Conservation (phyloP, 2,888 invertebrate species). For the Andrena hattorfiana region DNA sequence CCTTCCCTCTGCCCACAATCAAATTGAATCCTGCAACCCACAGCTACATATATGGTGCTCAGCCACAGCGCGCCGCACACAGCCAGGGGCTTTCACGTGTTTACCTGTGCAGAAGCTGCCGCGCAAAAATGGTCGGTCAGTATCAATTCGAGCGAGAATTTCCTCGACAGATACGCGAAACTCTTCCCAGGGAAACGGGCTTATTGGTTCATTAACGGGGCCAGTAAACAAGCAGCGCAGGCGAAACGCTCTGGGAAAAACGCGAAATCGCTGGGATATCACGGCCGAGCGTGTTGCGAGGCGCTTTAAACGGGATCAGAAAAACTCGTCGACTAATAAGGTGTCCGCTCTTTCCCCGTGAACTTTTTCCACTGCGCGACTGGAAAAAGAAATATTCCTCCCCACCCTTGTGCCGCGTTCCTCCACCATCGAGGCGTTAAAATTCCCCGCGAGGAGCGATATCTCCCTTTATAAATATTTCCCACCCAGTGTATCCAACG, state of each 20-base stretch:
- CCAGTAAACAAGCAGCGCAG: slow-evolving; percentile 19
- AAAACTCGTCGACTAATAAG: slow-evolving; percentile 18
- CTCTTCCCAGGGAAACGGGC: background rate
- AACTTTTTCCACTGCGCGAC: background rate
- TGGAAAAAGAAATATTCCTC: background rate
- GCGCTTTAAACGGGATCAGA: slow-evolving; percentile 8
- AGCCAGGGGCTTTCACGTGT: background rate
- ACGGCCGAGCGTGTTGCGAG: background rate
- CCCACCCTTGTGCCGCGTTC: too few relatives aligned
- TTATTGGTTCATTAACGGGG: slow-evolving; percentile 42
- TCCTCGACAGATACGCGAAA: background rate
- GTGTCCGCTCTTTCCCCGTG: background rate
- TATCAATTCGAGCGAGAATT: slow-evolving; percentile 41
- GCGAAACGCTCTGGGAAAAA: slow-evolving; percentile 5
- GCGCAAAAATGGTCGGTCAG: background rate
- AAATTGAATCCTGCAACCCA: background rate
- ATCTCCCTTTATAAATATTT: background rate
- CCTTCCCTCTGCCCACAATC: background rate
- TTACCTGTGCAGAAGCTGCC: background rate
- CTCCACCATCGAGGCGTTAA: too few relatives aligned
- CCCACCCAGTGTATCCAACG: background rate
- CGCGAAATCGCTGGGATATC: slow-evolving; percentile 3
- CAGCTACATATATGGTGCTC: too few relatives aligned
- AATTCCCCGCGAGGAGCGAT: background rate
- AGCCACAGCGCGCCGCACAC: background rate